Percentiles rank a stretch among this genome's conserved stretches.
Conservation (phyloP, 2,888 invertebrate genomes). For the Leucophenga montana region DNA sequence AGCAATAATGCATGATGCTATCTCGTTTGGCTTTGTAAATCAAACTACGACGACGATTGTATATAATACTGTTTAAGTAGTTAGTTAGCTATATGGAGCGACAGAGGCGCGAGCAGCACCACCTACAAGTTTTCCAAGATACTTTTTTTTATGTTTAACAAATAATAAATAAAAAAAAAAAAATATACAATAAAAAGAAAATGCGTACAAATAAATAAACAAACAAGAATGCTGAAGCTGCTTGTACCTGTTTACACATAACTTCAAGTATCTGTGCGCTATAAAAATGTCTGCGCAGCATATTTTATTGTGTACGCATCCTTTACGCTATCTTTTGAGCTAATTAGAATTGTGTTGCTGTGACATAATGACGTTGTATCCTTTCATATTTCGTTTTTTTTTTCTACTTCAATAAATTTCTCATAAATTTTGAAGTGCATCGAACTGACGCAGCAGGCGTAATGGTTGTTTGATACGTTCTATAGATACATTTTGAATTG, state of each 20-base stretch:
- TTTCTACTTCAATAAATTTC: background rate
- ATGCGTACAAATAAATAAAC: background rate
- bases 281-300: constrained; percentile 2
- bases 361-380: constrained; percentile 25
- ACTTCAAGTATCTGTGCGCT: background rate
- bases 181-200: background rate
- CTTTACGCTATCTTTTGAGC: constrained; percentile 42
- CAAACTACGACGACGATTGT: background rate
- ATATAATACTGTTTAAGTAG: too few species aligned
- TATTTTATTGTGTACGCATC: constrained; percentile 21
- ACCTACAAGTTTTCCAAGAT: constrained; percentile 34
- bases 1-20: background rate
- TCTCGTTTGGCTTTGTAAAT: constrained; percentile 12
- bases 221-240: background rate
- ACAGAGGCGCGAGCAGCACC: constrained; percentile 48
- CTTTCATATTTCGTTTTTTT: background rate
- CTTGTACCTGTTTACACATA: background rate
- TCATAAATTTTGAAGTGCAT: constrained; percentile 30
- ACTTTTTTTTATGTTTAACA: background rate
- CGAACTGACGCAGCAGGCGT: constrained; percentile 10
- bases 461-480: background rate
- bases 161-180: background rate
- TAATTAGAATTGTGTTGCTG: constrained; percentile 53
- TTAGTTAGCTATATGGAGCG: constrained; percentile 28
- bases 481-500: too few species aligned